Evolutionary conservation across 2,113 vertebrate genomes (phyloP), one percentile per base, ranked within the genome.

Genomic region (Rhadina sibilatrix): DNA sequence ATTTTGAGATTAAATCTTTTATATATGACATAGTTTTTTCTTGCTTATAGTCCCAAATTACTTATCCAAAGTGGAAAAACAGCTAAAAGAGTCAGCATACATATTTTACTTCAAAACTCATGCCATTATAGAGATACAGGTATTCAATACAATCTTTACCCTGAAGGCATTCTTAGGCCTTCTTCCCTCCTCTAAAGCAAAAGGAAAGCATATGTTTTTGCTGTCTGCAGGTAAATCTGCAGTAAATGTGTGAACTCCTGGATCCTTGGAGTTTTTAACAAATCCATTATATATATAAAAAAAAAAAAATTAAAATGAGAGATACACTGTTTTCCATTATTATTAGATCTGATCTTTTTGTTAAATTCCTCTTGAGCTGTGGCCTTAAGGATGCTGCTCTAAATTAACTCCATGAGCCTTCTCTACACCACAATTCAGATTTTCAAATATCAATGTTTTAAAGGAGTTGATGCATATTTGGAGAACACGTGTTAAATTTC

Each of bases 41-140:
- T 37, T 37, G 3, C 11, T 59, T 77, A 5, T 61, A 57, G 50
- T 59, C 49, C 64, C 10, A 86, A 83, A 83, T 91, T 94, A 52
- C 46, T 87, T 80, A 21, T 60, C 40, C 10, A 72, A 68, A 84
- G 7, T 25, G 5, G 10, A 3, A n/a, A 63, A 53, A 44, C 1
- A 7, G 28, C 38, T 18, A 28, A 90, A 86, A 80, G 81, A 87
- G 37, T 28, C 47, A 72, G 37, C 47, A 57, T 61, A 47, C 9
- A 49, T 63, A 75, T 74, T 96, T 96, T 69, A 92, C 94, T 68
- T 83, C 31, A 84, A 89, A 90, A 59, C 28, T 47, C 57, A 47
- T 44, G 40, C 21, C 69, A 87, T 47, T 54, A 10, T 50, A 35
- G 50, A 94, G 25, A 77, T 91, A 42, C 18, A 71, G 54, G 47